Evolutionary conservation across 2,113 vertebrate genomes (phyloP), one percentile per base, ranked within the genome.

Genomic region (Pao palembangensis): DNA sequence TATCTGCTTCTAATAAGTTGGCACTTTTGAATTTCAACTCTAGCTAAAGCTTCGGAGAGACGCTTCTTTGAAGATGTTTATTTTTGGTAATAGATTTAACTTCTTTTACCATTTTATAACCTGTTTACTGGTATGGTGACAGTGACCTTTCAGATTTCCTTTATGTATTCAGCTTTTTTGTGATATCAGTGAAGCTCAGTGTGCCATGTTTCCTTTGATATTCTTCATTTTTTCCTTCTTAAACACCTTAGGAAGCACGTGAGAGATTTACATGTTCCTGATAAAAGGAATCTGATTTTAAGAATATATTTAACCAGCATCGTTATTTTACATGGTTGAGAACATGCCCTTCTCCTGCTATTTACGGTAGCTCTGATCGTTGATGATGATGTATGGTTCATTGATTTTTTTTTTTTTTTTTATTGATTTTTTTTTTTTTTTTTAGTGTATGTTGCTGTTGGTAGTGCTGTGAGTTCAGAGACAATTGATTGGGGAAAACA

Each of bases 21-120:
- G 62, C 53, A 44, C 19, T 18, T 11, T 18, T 51, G 11, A 66
- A 2, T 67, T 73, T 12, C 31, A 51, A 55, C 51, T 15, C 54
- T 23, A 14, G 42, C 61, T 46, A 54, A 34, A 8, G 23, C 15
- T 15, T 31, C 12, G 42, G 56, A 31, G 47, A 66, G 61, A 51
- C 34, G 1, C 31, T 1, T 15, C 49, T 55, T 51, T 59, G 65
- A 60, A 62, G 73, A 89, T 86, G 82, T 86, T 77, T 75, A 61
- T 82, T 60, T 83, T 81, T n/a, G 73, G 79, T 85, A 85, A 85
- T 20, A 1, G 19, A 56, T 12, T 17, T 3, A 17, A 44, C 43
- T 28, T 6, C 44, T 52, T 52, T 52, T 16, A 31, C 28, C 31
- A 6, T 28, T 53, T 17, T 17, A 4, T 10, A 28, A 34, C 5